Conservation (phyloP, 2,113 vertebrate species). For the Neogobius melanostomus region DNA sequence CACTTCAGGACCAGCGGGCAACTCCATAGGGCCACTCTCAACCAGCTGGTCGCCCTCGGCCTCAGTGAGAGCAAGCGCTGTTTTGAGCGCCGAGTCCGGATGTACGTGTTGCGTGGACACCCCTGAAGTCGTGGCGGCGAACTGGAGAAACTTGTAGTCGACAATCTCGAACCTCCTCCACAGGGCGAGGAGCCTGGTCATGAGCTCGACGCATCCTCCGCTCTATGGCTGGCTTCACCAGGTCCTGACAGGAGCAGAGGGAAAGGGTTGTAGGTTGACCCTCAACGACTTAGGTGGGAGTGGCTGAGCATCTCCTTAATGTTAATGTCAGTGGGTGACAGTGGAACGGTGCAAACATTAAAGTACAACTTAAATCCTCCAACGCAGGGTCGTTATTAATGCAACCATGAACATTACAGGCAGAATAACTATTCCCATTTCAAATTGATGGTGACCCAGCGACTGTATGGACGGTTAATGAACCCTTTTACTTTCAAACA, state of each 20-base stretch:
- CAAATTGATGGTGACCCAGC: no score
- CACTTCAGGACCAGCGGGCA: neutral
- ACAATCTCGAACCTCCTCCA: slow-evolving; percentile 94
- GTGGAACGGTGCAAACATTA: no score
- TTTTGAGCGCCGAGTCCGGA: slow-evolving; percentile 87
- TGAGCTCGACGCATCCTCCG: slow-evolving; percentile 80
- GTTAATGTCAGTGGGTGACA: no score
- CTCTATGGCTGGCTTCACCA: slow-evolving; percentile 74
- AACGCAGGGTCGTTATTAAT: no score
- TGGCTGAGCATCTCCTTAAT: no score
- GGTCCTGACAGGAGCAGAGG: slow-evolving; percentile 76
- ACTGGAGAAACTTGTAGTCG: slow-evolving; percentile 95
- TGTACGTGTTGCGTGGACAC: slow-evolving; percentile 88
- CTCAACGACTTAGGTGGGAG: no score
- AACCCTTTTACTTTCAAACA: no score
- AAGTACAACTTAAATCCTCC: no score
- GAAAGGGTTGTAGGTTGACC: neutral
- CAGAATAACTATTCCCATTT: no score
- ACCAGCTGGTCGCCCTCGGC: slow-evolving; percentile 98
- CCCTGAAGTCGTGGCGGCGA: slow-evolving; percentile 96
- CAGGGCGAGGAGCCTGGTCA: slow-evolving; percentile 86
- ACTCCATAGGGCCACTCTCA: slow-evolving; percentile 58
- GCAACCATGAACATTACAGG: no score
- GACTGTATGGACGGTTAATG: no score
- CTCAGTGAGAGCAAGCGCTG: slow-evolving; percentile 94